Base-by-base conservation (phyloP, 2,113 vertebrate genomes). In the Labeo rohita region DNA sequence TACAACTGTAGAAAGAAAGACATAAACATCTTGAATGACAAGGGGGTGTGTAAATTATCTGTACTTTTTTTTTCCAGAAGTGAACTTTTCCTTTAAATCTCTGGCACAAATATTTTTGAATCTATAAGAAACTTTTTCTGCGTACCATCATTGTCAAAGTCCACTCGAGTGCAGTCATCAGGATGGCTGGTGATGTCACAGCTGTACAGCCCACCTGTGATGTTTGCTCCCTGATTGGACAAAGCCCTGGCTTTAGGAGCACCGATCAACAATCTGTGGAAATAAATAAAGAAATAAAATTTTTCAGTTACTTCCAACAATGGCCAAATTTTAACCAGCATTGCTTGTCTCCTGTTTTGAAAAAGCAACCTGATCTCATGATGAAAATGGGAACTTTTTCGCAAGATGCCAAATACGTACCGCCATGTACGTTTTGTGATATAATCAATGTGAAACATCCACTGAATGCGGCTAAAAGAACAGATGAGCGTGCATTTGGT, bases 151-250 rank as follows among this genome's bases (percentile, higher is more conserved):
- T 98, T 93, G 91, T 99, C 98, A 92, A 99, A 99, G 6, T 83
- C 13, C 10, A 98, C 89, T 63, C 98, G 96, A 0, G 10, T 70
- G 87, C 98, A 99, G 1, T 13, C 12, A 0, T 84, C 0, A 2
- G 90, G 85, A 13, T 83, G 34, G 70, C 94, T 89, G 12, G 89
- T 83, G 84, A 98, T 95, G 89, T 97, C 96, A 87, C 98, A 99
- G 92, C 89, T 95, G 92, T 96, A 99, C 85, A 99, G 89, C 36
- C 98, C 98, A 68, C 98, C 98, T 0, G 98, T 97, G 88, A 97
- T 94, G 54, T 94, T 94, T 12, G 98, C 94, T 74, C 76, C 92
- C 78, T 99, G 98, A 15, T 90, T 50, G 0, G 76, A 88, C 70
- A 97, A 93, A 39, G 95, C 96, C 83, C 92, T 96, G 12, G 97